A percentile compares a stretch with the other conserved stretches of the same genome.
These are phyloP conservation scores for Crossocerus cetratus DNA, from an alignment of 2,888 invertebrate species.

Conservation along the genomic window DNA sequence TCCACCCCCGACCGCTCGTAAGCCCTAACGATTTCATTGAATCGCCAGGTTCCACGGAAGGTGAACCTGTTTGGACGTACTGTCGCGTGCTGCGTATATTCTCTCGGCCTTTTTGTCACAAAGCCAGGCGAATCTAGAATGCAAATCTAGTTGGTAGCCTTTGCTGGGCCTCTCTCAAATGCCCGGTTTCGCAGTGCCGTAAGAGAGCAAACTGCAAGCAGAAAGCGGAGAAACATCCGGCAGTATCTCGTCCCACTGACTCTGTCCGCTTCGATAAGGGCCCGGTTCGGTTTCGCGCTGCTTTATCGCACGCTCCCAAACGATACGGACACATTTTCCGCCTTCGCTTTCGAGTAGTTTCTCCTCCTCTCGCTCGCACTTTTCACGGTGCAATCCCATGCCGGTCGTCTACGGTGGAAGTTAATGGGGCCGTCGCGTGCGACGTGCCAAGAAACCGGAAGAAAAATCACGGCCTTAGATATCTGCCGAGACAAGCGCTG, in stretches of 20 bases:
- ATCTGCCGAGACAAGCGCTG: background rate
- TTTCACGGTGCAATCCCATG: background rate
- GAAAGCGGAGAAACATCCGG: constrained; percentile 10
- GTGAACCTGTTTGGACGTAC: constrained; percentile 56
- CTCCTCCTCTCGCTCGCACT: no score
- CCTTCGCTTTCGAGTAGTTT: no score
- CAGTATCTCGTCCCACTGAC: constrained; percentile 56
- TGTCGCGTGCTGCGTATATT: constrained; percentile 18
- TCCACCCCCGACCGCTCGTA: constrained; percentile 36
- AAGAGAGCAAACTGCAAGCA: constrained; percentile 18
- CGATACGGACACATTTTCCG: no score
- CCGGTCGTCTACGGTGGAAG: background rate
- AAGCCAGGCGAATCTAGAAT: constrained; percentile 37
- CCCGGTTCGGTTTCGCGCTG: constrained; percentile 8
- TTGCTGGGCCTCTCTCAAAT: constrained; percentile 35
- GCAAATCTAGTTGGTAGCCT: constrained; percentile 40
- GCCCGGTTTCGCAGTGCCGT: constrained; percentile 34
- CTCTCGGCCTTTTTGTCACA: no score
- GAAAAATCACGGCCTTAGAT: background rate
- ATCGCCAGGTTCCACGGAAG: constrained; percentile 42
- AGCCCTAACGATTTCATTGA: constrained; percentile 57
- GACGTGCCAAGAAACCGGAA: background rate
- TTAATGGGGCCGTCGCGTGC: background rate
- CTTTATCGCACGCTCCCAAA: no score
- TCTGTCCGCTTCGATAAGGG: constrained; percentile 49